phyloP scores from a whole-genome alignment of 2,888 invertebrate genomes.

The Meiosimyza platycephala region DNA sequence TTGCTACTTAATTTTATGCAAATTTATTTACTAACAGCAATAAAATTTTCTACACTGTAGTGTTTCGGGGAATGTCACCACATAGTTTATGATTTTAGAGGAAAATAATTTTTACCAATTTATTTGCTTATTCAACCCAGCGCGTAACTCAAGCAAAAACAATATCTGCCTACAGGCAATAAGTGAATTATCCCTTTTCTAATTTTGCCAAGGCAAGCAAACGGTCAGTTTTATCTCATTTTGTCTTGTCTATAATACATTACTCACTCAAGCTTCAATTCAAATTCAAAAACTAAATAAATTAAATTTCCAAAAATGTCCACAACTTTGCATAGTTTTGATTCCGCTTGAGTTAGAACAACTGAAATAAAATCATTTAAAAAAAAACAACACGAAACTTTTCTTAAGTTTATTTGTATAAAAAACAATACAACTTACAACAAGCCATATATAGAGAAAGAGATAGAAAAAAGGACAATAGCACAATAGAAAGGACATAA shows the following conservation, averaged over 20 bases:
- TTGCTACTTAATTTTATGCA: too few relatives aligned
- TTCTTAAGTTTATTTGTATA: not conserved
- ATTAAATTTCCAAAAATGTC: not conserved
- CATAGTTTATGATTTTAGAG: too few relatives aligned
- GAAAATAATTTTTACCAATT: too few relatives aligned
- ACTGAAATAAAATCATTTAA: too few relatives aligned
- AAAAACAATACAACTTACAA: not conserved
- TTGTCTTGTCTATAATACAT: too few relatives aligned
- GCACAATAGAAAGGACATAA: slow-evolving; percentile 56
- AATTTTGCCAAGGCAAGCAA: not conserved
- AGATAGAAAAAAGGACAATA: slow-evolving; percentile 46
- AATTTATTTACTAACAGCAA: too few relatives aligned
- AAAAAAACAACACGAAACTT: not conserved
- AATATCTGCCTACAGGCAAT: not conserved
- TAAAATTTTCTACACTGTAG: too few relatives aligned
- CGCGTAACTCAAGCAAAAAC: too few relatives aligned
- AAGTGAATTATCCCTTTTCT: slow-evolving; percentile 24
- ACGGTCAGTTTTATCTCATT: too few relatives aligned
- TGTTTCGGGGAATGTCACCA: too few relatives aligned
- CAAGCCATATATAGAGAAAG: slow-evolving; percentile 9
- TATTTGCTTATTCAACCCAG: too few relatives aligned
- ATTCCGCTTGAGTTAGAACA: slow-evolving; percentile 28
- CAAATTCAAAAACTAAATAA: not conserved
- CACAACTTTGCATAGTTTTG: slow-evolving; percentile 35
- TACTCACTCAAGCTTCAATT: not conserved